These are phyloP conservation scores for Bovichtus variegatus DNA, from an alignment of 2,797 vertebrate species.

Conservation along the genomic window DNA sequence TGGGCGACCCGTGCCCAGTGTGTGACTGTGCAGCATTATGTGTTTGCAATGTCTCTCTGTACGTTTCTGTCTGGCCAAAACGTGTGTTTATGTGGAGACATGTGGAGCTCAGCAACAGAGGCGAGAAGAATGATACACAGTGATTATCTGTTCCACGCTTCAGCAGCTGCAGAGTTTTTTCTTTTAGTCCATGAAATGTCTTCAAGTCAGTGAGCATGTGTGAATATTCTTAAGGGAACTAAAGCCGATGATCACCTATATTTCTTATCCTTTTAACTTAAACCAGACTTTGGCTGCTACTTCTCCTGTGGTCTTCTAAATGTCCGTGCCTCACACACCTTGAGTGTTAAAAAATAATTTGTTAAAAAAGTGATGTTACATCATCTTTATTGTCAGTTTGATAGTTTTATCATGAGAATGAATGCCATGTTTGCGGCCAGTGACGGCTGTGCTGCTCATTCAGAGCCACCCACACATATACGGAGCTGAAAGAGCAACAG, in stretches of 20 bases:
- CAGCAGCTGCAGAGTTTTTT: conserved; percentile 22
- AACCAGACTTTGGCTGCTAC: conserved; percentile 34
- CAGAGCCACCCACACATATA: conserved; percentile 51
- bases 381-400: conserved; percentile 41
- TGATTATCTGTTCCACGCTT: conserved; percentile 59
- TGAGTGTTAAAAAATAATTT: conserved; percentile 34
- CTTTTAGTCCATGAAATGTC: conserved; percentile 39
- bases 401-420: conserved; percentile 26
- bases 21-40: conserved; percentile 22
- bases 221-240: conserved; percentile 33
- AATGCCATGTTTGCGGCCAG: conserved; percentile 37
- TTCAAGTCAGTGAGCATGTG: conserved; percentile 37
- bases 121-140: conserved; percentile 54
- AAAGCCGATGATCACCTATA: conserved; percentile 35
- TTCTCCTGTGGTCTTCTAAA: conserved; percentile 22
- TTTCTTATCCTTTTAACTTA: conserved; percentile 45
- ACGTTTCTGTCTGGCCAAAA: conserved; percentile 33
- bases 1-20: not conserved
- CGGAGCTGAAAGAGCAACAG: conserved; percentile 56
- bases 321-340: not conserved
- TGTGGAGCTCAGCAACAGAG: conserved; percentile 52
- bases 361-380: conserved; percentile 19
- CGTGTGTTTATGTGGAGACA: conserved; percentile 50
- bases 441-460: conserved; percentile 46
- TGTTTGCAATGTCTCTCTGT: conserved; percentile 25